Percentiles rank a stretch among this genome's conserved stretches.
Evolutionary conservation across 2,113 vertebrate genomes (phyloP).

Genomic region (Ameiurus melas): DNA sequence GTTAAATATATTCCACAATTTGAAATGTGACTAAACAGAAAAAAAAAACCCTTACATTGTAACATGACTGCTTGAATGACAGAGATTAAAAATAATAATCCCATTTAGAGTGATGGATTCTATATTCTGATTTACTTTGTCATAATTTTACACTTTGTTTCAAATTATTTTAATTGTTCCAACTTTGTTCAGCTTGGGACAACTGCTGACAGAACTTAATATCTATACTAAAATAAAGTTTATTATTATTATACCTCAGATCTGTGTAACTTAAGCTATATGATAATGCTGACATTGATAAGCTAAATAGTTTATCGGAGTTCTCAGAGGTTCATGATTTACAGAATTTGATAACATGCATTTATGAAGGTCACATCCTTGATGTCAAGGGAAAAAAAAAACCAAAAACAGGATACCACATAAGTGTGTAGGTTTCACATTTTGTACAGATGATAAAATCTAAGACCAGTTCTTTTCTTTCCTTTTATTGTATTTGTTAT

Average conservation of each 20-base stretch:
- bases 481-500: neutral
- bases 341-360: neutral
- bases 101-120: neutral
- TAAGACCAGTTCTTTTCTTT: neutral
- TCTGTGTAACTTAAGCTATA: neutral
- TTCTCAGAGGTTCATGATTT: neutral
- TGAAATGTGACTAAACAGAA: neutral
- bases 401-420: constrained; percentile 2
- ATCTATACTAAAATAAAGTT: neutral
- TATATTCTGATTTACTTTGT: neutral
- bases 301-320: neutral
- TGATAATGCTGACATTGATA: neutral
- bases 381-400: neutral
- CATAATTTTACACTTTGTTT: neutral
- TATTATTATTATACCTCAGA: neutral
- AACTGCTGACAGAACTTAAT: neutral
- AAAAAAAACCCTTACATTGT: neutral
- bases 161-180: neutral
- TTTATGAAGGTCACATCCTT: neutral
- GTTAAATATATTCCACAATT: neutral
- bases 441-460: neutral
- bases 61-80: neutral
- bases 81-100: neutral
- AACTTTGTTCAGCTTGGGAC: neutral
- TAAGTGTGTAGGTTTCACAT: neutral